Evolutionary conservation across 1,140 invertebrate species (phyloP), one percentile per base, ranked within the genome.

Genomic region (Drosophila leontia): DNA sequence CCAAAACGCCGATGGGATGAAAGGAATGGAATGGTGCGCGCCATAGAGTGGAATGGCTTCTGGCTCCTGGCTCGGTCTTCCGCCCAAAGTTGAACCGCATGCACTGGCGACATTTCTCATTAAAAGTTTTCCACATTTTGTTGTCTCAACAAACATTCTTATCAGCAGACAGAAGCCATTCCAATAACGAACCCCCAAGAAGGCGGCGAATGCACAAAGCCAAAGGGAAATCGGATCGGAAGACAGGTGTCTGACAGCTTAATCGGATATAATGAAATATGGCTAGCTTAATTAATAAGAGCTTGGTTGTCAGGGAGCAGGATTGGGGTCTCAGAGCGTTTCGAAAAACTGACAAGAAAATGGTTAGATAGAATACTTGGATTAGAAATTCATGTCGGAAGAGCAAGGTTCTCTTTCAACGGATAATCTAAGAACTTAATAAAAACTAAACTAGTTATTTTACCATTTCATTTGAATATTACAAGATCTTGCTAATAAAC

Each of bases 131-230:
- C 51, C 41, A 47, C 58, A 55, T 84, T 72, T 84, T 81, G 65
- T 78, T 70, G 60, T 77, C 76, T 67, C 58, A 75, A 60, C 80
- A 77, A 87, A 75, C 80, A 65, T 76, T 58, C 85, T 82, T 88
- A 90, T 88, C 85, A 69, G 57, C 85, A 90, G 85, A 90, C 85
- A 85, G 79, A 90, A 85, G 65, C 81, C 61, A 88, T 90, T 84
- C 53, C 55, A 65, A 78, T 80, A 78, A 83, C 82, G 65, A 75
- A 77, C 55, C 42, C 37, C 26, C 9, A 45, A 11, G 51, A 65
- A 64, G 50, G 55, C 53, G 64, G 44, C 19, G 32, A 75, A 39
- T 59, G 74, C 50, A 41, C 37, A 56, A 50, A 63, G 48, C 56
- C 37, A 63, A 39, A 41, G 23, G 35, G 51, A 39, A 55, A 60